These are phyloP conservation scores for Climacteris rufus DNA, from an alignment of 2,113 vertebrate genomes.

Conservation along the genomic window DNA sequence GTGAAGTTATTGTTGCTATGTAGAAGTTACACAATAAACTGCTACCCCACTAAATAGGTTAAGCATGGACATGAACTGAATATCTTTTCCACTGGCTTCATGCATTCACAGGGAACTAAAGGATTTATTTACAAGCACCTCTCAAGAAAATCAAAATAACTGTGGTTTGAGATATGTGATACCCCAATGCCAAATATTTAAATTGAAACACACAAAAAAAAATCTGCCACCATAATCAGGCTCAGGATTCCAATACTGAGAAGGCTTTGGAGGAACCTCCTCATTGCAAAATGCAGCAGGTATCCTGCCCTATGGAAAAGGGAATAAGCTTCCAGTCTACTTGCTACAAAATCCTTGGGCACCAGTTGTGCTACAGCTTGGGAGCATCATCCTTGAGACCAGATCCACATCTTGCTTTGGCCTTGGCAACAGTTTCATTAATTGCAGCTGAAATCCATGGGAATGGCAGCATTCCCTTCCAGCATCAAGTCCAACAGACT, in stretches of 20 bases:
- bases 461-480: background rate
- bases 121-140: constrained; percentile 32
- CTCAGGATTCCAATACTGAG: background rate
- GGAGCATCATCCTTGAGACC: background rate
- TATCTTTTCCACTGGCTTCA: background rate
- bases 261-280: constrained; percentile 12
- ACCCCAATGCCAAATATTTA: constrained; percentile 1
- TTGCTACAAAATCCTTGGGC: background rate
- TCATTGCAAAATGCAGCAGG: constrained; percentile 26
- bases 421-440: background rate
- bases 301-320: background rate
- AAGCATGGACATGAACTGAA: background rate
- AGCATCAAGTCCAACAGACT: background rate
- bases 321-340: background rate
- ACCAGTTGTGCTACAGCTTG: background rate
- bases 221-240: background rate
- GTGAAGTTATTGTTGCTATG: background rate
- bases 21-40: background rate
- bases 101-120: background rate
- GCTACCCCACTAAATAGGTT: background rate
- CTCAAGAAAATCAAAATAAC: background rate
- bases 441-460: background rate
- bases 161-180: background rate
- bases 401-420: background rate
- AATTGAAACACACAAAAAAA: constrained; percentile 37